Base-by-base conservation (phyloP, 2,888 invertebrate species). In the Eulithis prunata region DNA sequence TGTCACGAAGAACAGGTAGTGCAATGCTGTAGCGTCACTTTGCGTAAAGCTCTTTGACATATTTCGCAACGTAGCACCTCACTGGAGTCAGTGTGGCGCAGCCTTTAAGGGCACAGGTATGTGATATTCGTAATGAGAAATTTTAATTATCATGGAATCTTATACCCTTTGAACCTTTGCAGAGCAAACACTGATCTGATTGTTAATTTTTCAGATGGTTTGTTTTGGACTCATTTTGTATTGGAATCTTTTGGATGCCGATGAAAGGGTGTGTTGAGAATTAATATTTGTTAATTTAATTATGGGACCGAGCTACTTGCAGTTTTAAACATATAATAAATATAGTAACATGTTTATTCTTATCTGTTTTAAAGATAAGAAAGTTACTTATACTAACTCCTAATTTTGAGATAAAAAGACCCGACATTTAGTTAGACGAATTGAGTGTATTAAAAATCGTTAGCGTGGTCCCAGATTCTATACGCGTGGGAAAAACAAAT, bases 91-190 rank as follows among this genome's bases (percentile, higher is more conserved):
- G 52, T 59, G 52, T 59, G 52, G 7, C 52, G 5, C 0, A n/a
- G 32, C 43, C 52, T 7, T 57, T 52, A 59, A 13, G 76, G 81
- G 76, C 75, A 73, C 81, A 84, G 84, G 84, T 84, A 83, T 84
- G 84, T 81, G 79, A 78, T 75, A 75, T 75, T 75, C 77, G 80
- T 78, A 78, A 78, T 78, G 78, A 80, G 78, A 81, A 84, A 82
- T 84, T 85, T 84, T 81, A 85, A 85, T 74, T 72, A 74, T 72
- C 64, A 72, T 56, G 72, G 71, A 75, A 75, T 75, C 75, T 75
- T 75, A 75, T 71, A 71, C 68, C 72, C 71, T 72, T 71, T 69
- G 69, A 72, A 67, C 74, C 72, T 68, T 62, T 53, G 53, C 56
- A 62, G 54, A 56, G 57, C 67, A 71, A 73, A 72, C 74, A 72